phyloP scores from a whole-genome alignment of 2,113 vertebrate species.

The Callionymus lyra region DNA sequence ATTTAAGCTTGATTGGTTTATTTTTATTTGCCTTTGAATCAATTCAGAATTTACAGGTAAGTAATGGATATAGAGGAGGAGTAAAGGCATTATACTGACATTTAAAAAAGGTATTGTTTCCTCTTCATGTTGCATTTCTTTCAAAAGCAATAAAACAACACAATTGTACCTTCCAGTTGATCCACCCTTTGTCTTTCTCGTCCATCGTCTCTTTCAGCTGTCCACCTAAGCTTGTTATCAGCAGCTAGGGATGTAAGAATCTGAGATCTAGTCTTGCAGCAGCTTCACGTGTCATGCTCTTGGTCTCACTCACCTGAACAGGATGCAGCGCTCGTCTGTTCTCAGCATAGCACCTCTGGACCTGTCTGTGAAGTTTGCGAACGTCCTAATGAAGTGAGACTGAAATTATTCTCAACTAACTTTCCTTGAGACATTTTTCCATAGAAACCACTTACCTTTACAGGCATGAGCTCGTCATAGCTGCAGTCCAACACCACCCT shows the following conservation, averaged over 20 bases:
- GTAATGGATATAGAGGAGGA: too few species aligned
- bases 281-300: background rate
- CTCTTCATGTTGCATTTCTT: too few species aligned
- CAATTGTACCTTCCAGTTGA: slow-evolving; percentile 98
- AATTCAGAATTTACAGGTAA: too few species aligned
- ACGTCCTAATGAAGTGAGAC: slow-evolving; percentile 70
- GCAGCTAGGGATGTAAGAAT: slow-evolving; percentile 67
- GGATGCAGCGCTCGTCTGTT: slow-evolving; percentile 83
- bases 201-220: slow-evolving; percentile 92
- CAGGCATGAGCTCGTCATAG: slow-evolving; percentile 84
- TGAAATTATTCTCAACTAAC: background rate
- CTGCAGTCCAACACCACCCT: slow-evolving; percentile 90
- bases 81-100: too few species aligned
- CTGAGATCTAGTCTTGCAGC: background rate
- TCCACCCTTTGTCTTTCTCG: slow-evolving; percentile 92
- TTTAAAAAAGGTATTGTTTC: too few species aligned
- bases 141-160: too few species aligned
- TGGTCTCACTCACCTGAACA: slow-evolving; percentile 72
- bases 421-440: background rate
- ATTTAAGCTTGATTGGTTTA: too few species aligned
- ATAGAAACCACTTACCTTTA: slow-evolving; percentile 67
- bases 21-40: too few species aligned
- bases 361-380: slow-evolving; percentile 94
- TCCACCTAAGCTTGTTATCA: slow-evolving; percentile 86
- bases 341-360: slow-evolving; percentile 92